Percentiles rank a stretch among this genome's conserved stretches.
phyloP scores from a whole-genome alignment of 2,113 vertebrate genomes.

The Uropsilus gracilis region DNA sequence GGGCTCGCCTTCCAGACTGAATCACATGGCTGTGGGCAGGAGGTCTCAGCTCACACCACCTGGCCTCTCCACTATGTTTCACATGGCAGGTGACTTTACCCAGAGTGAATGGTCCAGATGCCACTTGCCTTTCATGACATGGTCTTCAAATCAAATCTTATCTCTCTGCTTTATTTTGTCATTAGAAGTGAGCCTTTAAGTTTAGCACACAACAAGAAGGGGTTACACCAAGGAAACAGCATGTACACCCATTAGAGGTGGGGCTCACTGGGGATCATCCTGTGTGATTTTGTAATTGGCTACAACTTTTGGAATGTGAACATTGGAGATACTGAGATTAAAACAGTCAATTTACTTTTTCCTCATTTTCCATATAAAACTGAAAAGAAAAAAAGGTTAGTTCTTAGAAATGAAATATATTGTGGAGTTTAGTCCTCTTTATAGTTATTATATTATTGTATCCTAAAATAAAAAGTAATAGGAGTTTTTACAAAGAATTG shows the following conservation, averaged over 20 bases:
- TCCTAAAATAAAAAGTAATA: not conserved
- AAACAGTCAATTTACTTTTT: not conserved
- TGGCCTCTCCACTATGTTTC: not conserved
- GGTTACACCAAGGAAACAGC: not conserved
- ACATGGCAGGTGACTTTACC: not conserved
- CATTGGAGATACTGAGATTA: not conserved
- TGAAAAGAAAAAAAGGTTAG: not conserved
- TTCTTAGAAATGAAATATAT: conserved; percentile 14
- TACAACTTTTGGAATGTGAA: not conserved
- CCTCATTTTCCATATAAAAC: not conserved
- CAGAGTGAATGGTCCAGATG: not conserved
- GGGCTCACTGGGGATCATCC: not conserved
- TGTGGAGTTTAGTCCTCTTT: not conserved
- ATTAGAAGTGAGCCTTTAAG: not conserved
- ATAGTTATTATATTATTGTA: not conserved
- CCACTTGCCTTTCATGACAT: not conserved
- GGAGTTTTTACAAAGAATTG: not conserved
- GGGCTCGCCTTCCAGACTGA: not conserved
- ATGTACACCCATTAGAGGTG: not conserved
- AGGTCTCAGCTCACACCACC: not conserved
- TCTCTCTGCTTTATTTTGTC: not conserved
- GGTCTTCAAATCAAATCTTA: not conserved
- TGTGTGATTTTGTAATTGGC: not conserved
- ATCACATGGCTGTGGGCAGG: not conserved
- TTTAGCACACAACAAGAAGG: not conserved